Evolutionary conservation across 2,113 vertebrate species (phyloP).

Genomic region (Cryptotis parvus): DNA sequence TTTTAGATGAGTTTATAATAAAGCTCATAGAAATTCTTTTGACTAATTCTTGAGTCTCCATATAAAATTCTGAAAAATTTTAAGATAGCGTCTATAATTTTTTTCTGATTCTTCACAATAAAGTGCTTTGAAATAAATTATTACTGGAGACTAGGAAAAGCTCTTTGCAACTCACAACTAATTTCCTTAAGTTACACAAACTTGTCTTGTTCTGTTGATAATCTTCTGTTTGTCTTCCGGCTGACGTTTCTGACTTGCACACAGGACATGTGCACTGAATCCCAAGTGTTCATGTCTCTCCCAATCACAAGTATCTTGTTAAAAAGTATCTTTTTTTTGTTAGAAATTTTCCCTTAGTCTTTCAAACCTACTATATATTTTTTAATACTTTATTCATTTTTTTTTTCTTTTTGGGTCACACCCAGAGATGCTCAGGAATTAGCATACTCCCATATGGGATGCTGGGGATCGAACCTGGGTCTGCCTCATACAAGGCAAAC

Average conservation of each 20-base stretch:
- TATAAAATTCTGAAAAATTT: conserved; percentile 1
- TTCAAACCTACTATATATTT: neutral
- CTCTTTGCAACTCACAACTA: neutral
- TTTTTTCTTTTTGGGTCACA: too few relatives aligned
- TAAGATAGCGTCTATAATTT: neutral
- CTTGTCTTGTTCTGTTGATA: neutral
- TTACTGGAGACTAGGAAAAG: neutral
- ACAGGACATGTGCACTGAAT: neutral
- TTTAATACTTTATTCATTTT: too few relatives aligned
- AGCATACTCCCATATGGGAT: too few relatives aligned
- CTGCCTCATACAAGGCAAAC: too few relatives aligned
- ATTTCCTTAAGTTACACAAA: conserved; percentile 1
- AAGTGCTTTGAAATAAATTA: neutral
- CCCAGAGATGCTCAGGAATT: too few relatives aligned
- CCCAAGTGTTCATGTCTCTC: conserved; percentile 30
- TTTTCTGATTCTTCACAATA: conserved; percentile 29
- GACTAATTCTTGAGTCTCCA: neutral
- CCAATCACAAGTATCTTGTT: too few relatives aligned
- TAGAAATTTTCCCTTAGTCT: neutral
- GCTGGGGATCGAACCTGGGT: too few relatives aligned
- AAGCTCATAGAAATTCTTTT: neutral
- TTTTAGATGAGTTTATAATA: neutral
- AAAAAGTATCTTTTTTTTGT: too few relatives aligned
- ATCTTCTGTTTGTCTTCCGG: neutral
- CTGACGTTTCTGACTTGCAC: neutral